Conservation (phyloP, 2,797 vertebrate species). For the Amblyraja radiata region DNA sequence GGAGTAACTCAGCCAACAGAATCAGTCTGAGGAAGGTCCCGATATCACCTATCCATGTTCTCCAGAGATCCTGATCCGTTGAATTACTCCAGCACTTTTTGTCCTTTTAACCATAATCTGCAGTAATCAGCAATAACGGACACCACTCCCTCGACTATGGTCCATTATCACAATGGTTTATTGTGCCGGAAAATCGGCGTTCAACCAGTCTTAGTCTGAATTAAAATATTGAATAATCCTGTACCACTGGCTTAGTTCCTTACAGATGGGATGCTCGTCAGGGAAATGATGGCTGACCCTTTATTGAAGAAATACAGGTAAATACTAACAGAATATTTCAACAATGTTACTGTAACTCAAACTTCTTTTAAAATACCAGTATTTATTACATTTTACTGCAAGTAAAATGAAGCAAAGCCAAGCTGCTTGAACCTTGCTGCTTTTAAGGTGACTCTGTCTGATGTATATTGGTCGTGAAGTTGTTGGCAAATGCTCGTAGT, state of each 20-base stretch:
- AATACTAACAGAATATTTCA: background rate
- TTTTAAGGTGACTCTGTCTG: background rate
- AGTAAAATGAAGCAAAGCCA: background rate
- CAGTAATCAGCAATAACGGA: no score
- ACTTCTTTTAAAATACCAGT: background rate
- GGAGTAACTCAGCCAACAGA: no score
- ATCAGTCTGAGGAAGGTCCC: no score
- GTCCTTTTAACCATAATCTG: no score
- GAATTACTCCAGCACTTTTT: no score
- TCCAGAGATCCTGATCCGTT: no score
- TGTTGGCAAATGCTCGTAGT: background rate
- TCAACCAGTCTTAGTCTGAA: background rate
- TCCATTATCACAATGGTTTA: no score
- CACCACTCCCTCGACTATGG: no score
- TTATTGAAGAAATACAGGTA: conserved; percentile 94
- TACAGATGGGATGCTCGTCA: conserved; percentile 94
- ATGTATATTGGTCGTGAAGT: background rate
- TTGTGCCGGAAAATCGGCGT: no score
- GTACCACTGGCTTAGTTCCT: conserved; percentile 68
- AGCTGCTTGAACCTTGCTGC: background rate
- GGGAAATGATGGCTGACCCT: conserved; percentile 98
- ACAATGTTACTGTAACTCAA: background rate
- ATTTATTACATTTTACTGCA: background rate
- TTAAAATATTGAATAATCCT: background rate
- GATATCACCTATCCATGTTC: no score